Evolutionary conservation across 2,797 vertebrate genomes (phyloP).

Genomic region (Lophius americanus): DNA sequence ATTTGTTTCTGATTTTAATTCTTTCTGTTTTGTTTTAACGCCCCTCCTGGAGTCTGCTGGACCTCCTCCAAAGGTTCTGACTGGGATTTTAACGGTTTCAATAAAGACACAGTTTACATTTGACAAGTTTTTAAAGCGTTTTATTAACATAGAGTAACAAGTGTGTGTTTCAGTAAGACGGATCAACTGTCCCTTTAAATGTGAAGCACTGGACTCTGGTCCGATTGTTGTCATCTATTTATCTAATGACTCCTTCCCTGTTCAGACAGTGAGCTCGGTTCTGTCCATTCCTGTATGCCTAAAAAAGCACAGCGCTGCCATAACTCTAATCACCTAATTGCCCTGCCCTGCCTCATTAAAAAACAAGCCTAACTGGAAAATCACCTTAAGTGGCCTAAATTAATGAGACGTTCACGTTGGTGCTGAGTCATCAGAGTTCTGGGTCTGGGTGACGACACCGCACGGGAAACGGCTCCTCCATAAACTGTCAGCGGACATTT

Average conservation of each 20-base stretch:
- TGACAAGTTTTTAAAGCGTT: slow-evolving; percentile 48
- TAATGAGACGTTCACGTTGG: slow-evolving; percentile 72
- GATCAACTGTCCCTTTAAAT: slow-evolving; percentile 43
- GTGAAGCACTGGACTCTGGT: slow-evolving; percentile 40
- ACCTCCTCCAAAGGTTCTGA: slow-evolving; percentile 22
- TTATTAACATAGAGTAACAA: slow-evolving; percentile 47
- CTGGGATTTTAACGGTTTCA: slow-evolving; percentile 37
- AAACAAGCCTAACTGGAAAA: slow-evolving; percentile 82
- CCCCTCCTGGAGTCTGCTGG: background rate
- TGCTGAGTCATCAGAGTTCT: slow-evolving; percentile 73
- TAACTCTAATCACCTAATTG: slow-evolving; percentile 79
- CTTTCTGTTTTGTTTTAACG: slow-evolving; percentile 38
- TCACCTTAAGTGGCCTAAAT: slow-evolving; percentile 78
- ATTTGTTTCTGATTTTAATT: slow-evolving; percentile 44
- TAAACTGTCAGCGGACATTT: slow-evolving; percentile 64
- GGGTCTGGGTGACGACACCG: slow-evolving; percentile 65
- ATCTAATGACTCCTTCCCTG: slow-evolving; percentile 77
- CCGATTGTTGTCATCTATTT: slow-evolving; percentile 77
- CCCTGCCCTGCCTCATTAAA: slow-evolving; percentile 79
- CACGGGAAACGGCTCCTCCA: slow-evolving; percentile 58
- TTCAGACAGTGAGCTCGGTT: slow-evolving; percentile 70
- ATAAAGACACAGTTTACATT: slow-evolving; percentile 31
- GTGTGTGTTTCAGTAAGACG: slow-evolving; percentile 36
- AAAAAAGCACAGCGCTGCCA: slow-evolving; percentile 77
- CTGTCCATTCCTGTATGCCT: slow-evolving; percentile 68